These are phyloP conservation scores for Ciona savignyi DNA, from an alignment of 23 tunicate species.

Conservation along the genomic window DNA sequence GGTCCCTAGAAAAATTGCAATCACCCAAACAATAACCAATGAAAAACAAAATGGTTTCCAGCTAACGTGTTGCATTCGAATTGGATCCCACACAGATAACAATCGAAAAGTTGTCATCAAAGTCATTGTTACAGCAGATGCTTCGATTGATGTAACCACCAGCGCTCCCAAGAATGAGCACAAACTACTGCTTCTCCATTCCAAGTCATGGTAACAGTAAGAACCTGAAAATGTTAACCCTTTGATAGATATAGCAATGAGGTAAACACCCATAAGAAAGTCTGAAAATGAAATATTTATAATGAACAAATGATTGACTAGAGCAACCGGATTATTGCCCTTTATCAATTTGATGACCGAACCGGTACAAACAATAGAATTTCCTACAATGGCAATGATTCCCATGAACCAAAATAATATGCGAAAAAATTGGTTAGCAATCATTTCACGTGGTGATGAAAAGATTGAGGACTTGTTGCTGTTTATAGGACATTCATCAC, in stretches of 20 bases:
- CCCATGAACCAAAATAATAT: too few species aligned
- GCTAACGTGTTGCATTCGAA: background rate
- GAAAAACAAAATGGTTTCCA: background rate
- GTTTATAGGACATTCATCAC: conserved; percentile 25
- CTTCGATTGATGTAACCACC: background rate
- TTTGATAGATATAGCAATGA: background rate
- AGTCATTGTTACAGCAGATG: conserved; percentile 1
- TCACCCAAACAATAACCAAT: background rate
- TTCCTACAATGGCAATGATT: too few species aligned
- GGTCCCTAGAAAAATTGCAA: background rate
- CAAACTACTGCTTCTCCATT: conserved; percentile 5
- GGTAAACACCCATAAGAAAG: conserved; percentile 15
- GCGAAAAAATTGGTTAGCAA: too few species aligned
- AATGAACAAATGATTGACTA: background rate
- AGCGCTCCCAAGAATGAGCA: conserved; percentile 13
- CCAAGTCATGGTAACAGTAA: conserved; percentile 9
- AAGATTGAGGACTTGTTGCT: background rate
- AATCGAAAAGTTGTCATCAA: conserved; percentile 9
- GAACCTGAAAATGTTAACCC: conserved; percentile 1
- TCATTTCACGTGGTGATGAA: too few species aligned
- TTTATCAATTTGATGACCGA: background rate
- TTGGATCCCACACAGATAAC: background rate
- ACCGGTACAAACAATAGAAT: too few species aligned
- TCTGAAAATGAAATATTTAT: conserved; percentile 2
- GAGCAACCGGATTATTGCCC: background rate